Percentiles rank a stretch among this genome's conserved stretches.
phyloP scores from a whole-genome alignment of 1,140 invertebrate genomes.

The Cotesia chilonis region DNA sequence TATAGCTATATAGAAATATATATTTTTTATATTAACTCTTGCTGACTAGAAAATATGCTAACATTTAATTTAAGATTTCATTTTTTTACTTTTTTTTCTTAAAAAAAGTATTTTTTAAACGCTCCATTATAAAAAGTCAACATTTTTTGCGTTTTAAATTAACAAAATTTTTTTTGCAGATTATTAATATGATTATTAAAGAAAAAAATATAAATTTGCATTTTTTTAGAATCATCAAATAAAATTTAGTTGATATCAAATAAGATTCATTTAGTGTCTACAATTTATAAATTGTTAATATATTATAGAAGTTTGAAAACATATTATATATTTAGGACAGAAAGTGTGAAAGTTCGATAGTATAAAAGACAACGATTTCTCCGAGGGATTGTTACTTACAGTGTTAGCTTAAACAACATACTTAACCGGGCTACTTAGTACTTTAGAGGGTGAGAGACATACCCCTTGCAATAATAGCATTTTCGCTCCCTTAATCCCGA shows the following conservation, averaged over 20 bases:
- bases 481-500: slow-evolving; percentile 63
- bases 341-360: not conserved
- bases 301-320: not conserved
- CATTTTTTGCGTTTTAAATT: too few species aligned
- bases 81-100: not conserved
- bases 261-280: too few species aligned
- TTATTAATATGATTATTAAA: too few species aligned
- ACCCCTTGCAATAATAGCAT: slow-evolving; percentile 67
- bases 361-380: slow-evolving; percentile 12
- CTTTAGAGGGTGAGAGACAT: slow-evolving; percentile 46
- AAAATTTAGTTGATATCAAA: too few species aligned
- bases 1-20: slow-evolving; percentile 20
- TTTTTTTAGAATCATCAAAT: too few species aligned
- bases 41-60: not conserved
- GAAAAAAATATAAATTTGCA: too few species aligned
- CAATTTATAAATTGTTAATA: too few species aligned
- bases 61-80: not conserved
- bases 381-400: slow-evolving; percentile 60
- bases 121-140: not conserved
- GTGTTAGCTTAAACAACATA: slow-evolving; percentile 67
- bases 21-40: not conserved
- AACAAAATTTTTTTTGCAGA: too few species aligned
- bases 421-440: slow-evolving; percentile 65
- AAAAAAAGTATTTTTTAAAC: not conserved
- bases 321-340: not conserved